These are phyloP conservation scores for Megaleporinus macrocephalus DNA, from an alignment of 2,113 vertebrate genomes.

Conservation along the genomic window DNA sequence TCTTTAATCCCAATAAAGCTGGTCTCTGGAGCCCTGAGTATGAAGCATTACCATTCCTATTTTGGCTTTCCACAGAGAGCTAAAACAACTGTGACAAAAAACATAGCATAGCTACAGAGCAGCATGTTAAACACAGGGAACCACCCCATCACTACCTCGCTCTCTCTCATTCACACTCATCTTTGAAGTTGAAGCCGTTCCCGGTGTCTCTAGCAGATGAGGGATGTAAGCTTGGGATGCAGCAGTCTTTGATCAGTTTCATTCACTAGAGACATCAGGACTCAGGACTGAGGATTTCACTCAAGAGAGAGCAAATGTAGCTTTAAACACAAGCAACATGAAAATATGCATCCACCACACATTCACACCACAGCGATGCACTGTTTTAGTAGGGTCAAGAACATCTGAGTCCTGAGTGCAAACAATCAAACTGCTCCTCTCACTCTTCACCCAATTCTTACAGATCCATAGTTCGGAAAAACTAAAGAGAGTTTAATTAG, in stretches of 20 bases:
- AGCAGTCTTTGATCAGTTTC: constrained; percentile 9
- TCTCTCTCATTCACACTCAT: constrained; percentile 1
- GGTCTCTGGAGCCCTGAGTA: constrained; percentile 33
- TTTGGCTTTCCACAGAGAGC: constrained; percentile 28
- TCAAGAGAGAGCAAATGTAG: not conserved
- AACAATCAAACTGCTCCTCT: not conserved
- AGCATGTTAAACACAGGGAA: constrained; percentile 11
- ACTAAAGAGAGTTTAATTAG: too few relatives aligned
- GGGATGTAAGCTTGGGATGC: not conserved
- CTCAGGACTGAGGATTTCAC: not conserved
- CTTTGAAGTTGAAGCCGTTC: constrained; percentile 15
- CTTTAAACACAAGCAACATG: not conserved
- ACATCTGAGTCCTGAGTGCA: not conserved
- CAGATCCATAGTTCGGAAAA: too few relatives aligned
- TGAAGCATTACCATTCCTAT: constrained; percentile 28
- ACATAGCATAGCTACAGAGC: constrained; percentile 3
- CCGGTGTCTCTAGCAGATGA: not conserved
- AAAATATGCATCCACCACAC: not conserved
- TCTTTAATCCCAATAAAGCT: constrained; percentile 33
- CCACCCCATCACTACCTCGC: not conserved
- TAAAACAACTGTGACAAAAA: constrained; percentile 25
- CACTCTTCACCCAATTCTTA: too few relatives aligned
- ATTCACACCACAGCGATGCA: not conserved
- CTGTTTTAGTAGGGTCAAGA: too few relatives aligned
- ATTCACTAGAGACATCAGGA: constrained; percentile 14